Base-by-base conservation (phyloP, 2,888 invertebrate species). In the Drosophila lutescens region DNA sequence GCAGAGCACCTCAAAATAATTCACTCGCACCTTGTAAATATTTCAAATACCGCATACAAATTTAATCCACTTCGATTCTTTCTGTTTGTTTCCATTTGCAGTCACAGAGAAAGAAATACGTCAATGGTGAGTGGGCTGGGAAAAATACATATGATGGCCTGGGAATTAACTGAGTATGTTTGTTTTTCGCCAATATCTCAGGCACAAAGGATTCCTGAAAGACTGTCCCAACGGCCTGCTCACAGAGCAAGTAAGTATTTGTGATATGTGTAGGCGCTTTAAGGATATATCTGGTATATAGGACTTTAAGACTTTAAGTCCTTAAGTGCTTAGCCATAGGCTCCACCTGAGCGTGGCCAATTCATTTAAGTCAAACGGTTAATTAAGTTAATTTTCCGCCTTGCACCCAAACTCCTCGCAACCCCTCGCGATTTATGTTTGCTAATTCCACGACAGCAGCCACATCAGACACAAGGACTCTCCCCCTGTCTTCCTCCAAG, bases 131-230 rank as follows among this genome's bases (percentile, higher is more conserved):
- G 91, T 88, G 44, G 32, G 46, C 20, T 34, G 17, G 10, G 30
- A 26, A 43, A 36, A 50, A 12, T 50, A 6, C 26, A 26, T 26
- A 26, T 10, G 5, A 30, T 15, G 9, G 12, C 13, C 30, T 26
- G 15, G 2, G n/a, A 30, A 46, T 26, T 17, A 26, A 12, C 10
- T 8, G 10, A 36, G 51, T 53, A 43, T 54, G 10, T 12, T 12
- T 26, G 9, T 8, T 23, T 44, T 26, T 7, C 4, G 13, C 20
- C 13, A 34, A 10, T 34, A 5, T 7, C 20, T 13, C 93, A 97
- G 97, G 98, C 97, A 98, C 94, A 98, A 98, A 95, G 98, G 98
- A 91, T 98, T 98, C 92, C 94, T 98, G 79, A 97, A 98, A 93
- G 98, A 98, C 93, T 98, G 98, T 93, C 98, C 98, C 62, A 97